Conservation (phyloP, 2,888 invertebrate species). For the Drosophila recens region DNA sequence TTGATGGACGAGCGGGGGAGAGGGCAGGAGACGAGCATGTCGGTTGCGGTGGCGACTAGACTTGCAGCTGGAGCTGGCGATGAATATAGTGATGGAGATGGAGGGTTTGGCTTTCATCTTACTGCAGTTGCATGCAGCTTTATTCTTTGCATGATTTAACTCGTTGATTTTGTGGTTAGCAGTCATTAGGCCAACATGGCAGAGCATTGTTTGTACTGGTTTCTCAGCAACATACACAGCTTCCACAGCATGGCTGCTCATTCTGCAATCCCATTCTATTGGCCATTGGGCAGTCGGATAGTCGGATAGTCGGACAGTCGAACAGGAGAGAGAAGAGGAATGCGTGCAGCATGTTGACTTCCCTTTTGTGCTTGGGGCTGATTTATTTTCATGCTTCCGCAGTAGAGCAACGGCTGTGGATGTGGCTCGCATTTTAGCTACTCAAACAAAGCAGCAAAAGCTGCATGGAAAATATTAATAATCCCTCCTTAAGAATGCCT, state of each 20-base stretch:
- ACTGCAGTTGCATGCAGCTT: slow-evolving; percentile 44
- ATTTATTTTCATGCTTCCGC: slow-evolving; percentile 64
- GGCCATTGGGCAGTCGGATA: neutral
- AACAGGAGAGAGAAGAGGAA: neutral
- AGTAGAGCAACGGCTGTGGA: slow-evolving; percentile 35
- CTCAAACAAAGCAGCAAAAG: slow-evolving; percentile 68
- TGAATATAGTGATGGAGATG: neutral
- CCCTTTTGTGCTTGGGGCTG: slow-evolving; percentile 61
- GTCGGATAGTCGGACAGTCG: slow-evolving; percentile 18
- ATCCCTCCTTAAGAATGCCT: slow-evolving; percentile 46
- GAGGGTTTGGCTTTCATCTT: slow-evolving; percentile 11
- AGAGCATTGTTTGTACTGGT: slow-evolving; percentile 51
- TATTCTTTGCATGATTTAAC: slow-evolving; percentile 65
- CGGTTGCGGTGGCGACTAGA: neutral
- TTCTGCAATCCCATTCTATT: neutral
- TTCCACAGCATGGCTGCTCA: neutral
- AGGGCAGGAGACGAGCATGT: neutral
- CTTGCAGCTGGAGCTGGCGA: neutral
- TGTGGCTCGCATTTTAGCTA: slow-evolving; percentile 65
- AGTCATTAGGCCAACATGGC: slow-evolving; percentile 72
- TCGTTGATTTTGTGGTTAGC: slow-evolving; percentile 77
- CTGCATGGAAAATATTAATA: slow-evolving; percentile 76
- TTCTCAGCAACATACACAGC: slow-evolving; percentile 18
- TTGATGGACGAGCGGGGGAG: slow-evolving; percentile 48
- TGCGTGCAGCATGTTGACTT: slow-evolving; percentile 56